A percentile compares a stretch with the other conserved stretches of the same genome.
Evolutionary conservation across 2,797 vertebrate genomes (phyloP).

Genomic region (Falco concolor): DNA sequence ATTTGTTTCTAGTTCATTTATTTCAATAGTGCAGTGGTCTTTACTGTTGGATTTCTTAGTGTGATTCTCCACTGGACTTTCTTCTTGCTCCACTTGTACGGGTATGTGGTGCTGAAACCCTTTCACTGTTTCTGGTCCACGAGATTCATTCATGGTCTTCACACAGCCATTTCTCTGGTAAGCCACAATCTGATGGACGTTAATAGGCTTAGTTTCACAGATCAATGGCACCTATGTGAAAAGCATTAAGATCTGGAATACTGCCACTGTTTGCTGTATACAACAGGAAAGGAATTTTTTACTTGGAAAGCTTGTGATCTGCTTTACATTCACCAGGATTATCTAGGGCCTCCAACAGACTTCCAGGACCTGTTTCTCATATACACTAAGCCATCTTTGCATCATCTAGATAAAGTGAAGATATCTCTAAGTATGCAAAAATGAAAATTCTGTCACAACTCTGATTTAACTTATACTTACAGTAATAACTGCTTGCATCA

Average conservation of each 20-base stretch:
- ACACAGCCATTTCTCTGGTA: constrained; percentile 92
- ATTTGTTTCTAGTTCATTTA: constrained; percentile 94
- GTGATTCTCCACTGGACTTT: constrained; percentile 78
- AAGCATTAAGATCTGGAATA: constrained; percentile 49
- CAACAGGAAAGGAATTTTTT: neutral
- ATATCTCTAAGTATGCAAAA: neutral
- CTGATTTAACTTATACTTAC: neutral
- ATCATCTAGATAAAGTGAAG: neutral
- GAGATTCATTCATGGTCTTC: constrained; percentile 76
- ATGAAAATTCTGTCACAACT: neutral
- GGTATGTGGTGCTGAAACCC: constrained; percentile 86
- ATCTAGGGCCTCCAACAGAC: neutral
- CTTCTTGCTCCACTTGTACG: constrained; percentile 84
- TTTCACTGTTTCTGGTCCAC: constrained; percentile 75
- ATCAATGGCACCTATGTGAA: constrained; percentile 78
- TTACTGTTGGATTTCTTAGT: constrained; percentile 79
- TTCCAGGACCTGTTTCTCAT: neutral
- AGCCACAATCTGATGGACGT: constrained; percentile 90
- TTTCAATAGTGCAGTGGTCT: constrained; percentile 92
- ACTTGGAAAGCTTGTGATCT: neutral
- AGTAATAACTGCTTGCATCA: neutral
- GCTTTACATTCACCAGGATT: constrained; percentile 1
- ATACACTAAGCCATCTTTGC: neutral
- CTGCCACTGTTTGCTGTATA: neutral
- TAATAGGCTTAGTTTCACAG: constrained; percentile 90